Base-by-base conservation (phyloP, 1,140 invertebrate species). In the Pristionchus pacificus region DNA sequence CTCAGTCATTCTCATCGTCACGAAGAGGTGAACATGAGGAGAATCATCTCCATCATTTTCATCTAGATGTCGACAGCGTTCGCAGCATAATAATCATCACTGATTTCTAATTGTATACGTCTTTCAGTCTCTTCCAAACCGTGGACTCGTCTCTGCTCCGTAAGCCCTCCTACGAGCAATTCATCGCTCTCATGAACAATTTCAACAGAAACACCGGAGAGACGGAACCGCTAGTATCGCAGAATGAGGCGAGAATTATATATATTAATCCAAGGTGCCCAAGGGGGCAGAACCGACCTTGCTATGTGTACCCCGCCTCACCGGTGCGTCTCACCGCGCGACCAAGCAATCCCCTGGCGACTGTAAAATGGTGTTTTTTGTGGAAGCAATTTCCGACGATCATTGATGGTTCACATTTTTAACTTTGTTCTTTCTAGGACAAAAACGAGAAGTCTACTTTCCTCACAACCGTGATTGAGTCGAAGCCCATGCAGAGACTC, bases 141-240 rank as follows among this genome's bases (percentile, higher is more conserved):
- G 77, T 78, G 0, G 77, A 78, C 30, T 57, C 73, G 13, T 79
- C 77, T 24, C 55, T 78, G n/a, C 59, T 78, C 13, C 49, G 70
- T 10, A 71, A 65, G 49, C 67, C 74, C 1, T 69, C 70, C 25
- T 78, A 76, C 49, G 71, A 75, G 60, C 70, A 74, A 15, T 78
- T 77, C 58, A 25, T 74, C 3, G 70, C 65, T 27, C 32, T 78
- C 2, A 71, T 71, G 67, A 67, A 78, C 61, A 78, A 78, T 31
- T 78, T 77, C 65, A 68, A 79, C 59, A 58, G 68, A 24, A 49
- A 69, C 15, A 76, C 74, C 14, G 77, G 77, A 49, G 28, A 66
- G 14, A 77, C n/a, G n/a, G 77, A 79, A 32, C 71, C 71, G 19
- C 33, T 32, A 31, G 71, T 73, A n/a, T 57, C 32, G 33, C 60